phyloP scores from a whole-genome alignment of 2,113 vertebrate genomes.

The Euleptes europaea region DNA sequence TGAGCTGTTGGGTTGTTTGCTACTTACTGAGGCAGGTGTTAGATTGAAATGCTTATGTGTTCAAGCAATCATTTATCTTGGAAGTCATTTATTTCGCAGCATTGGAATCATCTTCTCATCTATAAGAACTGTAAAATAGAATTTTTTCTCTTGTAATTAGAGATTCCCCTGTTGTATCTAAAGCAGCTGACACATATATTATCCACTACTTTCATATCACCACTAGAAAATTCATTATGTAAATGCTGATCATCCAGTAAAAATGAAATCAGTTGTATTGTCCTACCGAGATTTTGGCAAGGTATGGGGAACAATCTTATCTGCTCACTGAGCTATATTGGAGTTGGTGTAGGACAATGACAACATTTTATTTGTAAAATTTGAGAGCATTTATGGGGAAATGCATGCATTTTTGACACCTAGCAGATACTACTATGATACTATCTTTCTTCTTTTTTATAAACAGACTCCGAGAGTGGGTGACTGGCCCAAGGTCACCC shows the following conservation, averaged over 20 bases:
- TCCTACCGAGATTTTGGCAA: slow-evolving; percentile 33
- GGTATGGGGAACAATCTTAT: slow-evolving; percentile 2
- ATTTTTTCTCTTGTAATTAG: slow-evolving; percentile 29
- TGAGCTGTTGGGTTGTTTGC: background rate
- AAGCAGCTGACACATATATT: background rate
- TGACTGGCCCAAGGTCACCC: too few relatives aligned
- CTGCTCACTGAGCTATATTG: slow-evolving; percentile 10
- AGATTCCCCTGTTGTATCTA: background rate
- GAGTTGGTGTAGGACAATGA: slow-evolving; percentile 15
- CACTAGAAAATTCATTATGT: slow-evolving; percentile 28
- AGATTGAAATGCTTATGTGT: slow-evolving; percentile 12
- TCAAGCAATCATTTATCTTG: slow-evolving; percentile 18
- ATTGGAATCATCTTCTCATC: slow-evolving; percentile 19
- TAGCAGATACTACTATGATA: background rate
- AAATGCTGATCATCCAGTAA: slow-evolving; percentile 16
- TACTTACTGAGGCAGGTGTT: slow-evolving; percentile 23
- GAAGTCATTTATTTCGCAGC: slow-evolving; percentile 23
- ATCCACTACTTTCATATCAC: background rate
- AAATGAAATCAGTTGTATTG: slow-evolving; percentile 7
- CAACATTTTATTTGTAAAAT: background rate
- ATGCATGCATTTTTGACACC: background rate
- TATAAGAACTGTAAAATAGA: slow-evolving; percentile 1
- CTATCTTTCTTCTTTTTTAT: background rate
- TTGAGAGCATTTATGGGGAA: background rate
- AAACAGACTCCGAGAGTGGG: background rate